phyloP scores from a whole-genome alignment of 2,113 vertebrate genomes.

The Pterocles gutturalis region DNA sequence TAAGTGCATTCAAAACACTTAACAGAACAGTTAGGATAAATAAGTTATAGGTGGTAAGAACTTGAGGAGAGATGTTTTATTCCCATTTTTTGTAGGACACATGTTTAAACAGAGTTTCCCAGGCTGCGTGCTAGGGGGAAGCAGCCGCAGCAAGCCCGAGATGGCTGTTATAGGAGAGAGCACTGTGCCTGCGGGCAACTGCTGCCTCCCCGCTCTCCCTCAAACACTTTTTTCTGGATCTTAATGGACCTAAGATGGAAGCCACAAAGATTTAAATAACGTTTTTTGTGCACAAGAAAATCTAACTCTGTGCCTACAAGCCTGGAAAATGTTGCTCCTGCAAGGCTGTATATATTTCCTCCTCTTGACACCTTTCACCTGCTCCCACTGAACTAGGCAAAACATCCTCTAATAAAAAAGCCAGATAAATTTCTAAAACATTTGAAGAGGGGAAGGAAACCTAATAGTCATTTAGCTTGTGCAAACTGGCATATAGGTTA shows the following conservation, averaged over 20 bases:
- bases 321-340: background rate
- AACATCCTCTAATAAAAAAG: background rate
- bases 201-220: background rate
- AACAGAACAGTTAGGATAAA: background rate
- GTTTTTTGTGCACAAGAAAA: background rate
- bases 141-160: background rate
- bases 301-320: background rate
- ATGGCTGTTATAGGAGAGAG: background rate
- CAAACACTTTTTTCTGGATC: background rate
- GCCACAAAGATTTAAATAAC: background rate
- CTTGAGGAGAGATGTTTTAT: background rate
- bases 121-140: background rate
- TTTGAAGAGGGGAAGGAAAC: background rate
- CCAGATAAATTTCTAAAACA: background rate
- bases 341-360: background rate
- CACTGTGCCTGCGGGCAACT: rapidly evolving
- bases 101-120: background rate
- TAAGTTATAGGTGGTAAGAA: background rate
- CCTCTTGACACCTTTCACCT: background rate
- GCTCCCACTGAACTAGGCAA: background rate
- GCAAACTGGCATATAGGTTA: background rate
- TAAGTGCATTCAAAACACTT: background rate
- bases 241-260: background rate
- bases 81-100: background rate
- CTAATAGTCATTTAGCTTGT: background rate